Conservation (phyloP, 1,140 invertebrate genomes). For the Mesaphorura yosii region DNA sequence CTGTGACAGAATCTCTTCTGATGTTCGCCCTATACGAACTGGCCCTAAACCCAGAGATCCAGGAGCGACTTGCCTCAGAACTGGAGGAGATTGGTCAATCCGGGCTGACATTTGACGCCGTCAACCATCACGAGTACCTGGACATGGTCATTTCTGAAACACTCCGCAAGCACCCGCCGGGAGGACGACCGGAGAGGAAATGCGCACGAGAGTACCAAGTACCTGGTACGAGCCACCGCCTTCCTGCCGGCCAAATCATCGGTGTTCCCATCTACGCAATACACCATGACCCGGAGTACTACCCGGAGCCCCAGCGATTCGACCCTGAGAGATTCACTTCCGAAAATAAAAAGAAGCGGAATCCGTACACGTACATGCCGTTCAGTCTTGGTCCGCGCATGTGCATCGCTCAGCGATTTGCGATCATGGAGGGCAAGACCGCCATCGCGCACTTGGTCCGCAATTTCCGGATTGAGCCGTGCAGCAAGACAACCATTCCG, state of each 20-base stretch:
- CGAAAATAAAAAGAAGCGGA: too few relatives aligned
- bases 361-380: too few relatives aligned
- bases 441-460: too few relatives aligned
- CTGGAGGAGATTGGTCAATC: slow-evolving; percentile 34
- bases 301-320: too few relatives aligned
- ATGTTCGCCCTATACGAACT: slow-evolving; percentile 42
- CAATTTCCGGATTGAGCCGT: too few relatives aligned
- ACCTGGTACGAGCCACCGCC: slow-evolving; percentile 4
- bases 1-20: slow-evolving; percentile 38
- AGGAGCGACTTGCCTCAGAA: slow-evolving; percentile 40
- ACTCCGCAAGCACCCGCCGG: slow-evolving; percentile 16
- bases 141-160: slow-evolving; percentile 30
- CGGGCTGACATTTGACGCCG: slow-evolving; percentile 35
- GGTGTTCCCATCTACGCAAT: slow-evolving; percentile 44
- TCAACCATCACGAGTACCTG: slow-evolving; percentile 37
- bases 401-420: too few relatives aligned
- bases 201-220: slow-evolving; percentile 12
- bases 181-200: slow-evolving; percentile 1
- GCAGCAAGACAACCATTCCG: too few relatives aligned
- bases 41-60: slow-evolving; percentile 41
- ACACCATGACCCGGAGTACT: slow-evolving; percentile 42
- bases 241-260: slow-evolving; percentile 17
- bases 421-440: too few relatives aligned
- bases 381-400: too few relatives aligned
- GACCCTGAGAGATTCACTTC: too few relatives aligned